phyloP scores from a whole-genome alignment of 2,797 vertebrate genomes.

The Phoebastria nigripes region DNA sequence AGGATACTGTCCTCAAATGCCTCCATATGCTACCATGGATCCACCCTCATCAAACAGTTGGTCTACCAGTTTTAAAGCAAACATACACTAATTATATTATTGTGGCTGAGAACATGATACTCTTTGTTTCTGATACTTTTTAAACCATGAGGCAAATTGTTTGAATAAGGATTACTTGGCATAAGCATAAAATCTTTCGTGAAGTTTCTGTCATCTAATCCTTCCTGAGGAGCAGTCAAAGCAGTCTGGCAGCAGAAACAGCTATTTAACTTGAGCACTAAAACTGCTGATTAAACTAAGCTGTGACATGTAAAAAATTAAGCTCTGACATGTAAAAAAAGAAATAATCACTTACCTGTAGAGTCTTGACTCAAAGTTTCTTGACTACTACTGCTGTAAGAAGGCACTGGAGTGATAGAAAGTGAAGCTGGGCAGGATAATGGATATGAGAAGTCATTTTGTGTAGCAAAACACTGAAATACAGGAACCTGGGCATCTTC shows the following conservation, averaged over 20 bases:
- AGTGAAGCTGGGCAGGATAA: conserved; percentile 88
- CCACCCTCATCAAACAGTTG: neutral
- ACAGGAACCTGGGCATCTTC: conserved; percentile 74
- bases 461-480: conserved; percentile 62
- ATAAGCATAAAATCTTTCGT: neutral
- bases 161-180: neutral
- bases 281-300: neutral
- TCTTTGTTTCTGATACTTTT: neutral
- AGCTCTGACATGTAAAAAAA: neutral
- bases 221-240: neutral
- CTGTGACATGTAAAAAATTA: neutral
- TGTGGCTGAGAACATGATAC: neutral
- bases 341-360: conserved; percentile 71
- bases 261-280: neutral
- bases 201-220: neutral
- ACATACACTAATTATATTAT: neutral
- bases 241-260: neutral
- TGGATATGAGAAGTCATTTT: conserved; percentile 76
- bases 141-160: neutral
- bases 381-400: conserved; percentile 82
- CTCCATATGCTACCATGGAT: neutral
- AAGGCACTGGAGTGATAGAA: conserved; percentile 86
- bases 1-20: neutral
- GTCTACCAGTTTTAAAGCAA: neutral
- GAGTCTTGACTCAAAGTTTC: conserved; percentile 86